Base-by-base conservation (phyloP, 2,888 invertebrate species). In the Cantharis flavilabris region DNA sequence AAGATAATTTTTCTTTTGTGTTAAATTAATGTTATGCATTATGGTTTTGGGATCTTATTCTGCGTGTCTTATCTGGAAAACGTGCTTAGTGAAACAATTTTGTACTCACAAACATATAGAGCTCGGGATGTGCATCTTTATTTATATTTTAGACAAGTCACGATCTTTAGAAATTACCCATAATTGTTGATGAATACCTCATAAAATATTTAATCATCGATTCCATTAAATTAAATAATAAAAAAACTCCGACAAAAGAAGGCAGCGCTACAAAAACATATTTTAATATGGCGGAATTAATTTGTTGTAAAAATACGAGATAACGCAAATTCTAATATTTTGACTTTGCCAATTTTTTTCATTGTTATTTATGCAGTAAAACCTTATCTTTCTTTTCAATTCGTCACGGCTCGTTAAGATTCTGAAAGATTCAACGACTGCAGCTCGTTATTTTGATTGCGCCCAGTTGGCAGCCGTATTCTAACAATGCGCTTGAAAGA, bases 381-480 rank as follows among this genome's bases (percentile, higher is more conserved):
- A 65, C 65, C 65, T 67, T 67, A 67, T 62, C 70, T 73, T 73
- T 76, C 64, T 71, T 76, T 75, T 69, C 77, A 75, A 75, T 77
- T 75, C 72, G 75, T 69, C 65, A 75, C 62, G 77, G 75, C 75
- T 77, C 77, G 77, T 77, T 77, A 77, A 75, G 70, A 64, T 75
- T 75, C 70, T 72, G 77, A 77, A 77, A 77, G 73, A 72, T 75
- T 72, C 75, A 76, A 69, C 70, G 77, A 77, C 75, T 77, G 75
- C 77, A 77, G 75, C 77, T 77, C 77, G 77, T 77, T 77, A 77
- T 77, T 77, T 77, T 77, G 77, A 77, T 77, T 77, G 77, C 75
- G 77, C 77, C 75, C 74, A 74, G 72, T 77, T 77, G 77, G 74
- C 74, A 75, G 70, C 72, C 33, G 72, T 74, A 73, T 69, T 73